Evolutionary conservation across 1,140 invertebrate species (phyloP).

Genomic region (Ceratina calcarata): DNA sequence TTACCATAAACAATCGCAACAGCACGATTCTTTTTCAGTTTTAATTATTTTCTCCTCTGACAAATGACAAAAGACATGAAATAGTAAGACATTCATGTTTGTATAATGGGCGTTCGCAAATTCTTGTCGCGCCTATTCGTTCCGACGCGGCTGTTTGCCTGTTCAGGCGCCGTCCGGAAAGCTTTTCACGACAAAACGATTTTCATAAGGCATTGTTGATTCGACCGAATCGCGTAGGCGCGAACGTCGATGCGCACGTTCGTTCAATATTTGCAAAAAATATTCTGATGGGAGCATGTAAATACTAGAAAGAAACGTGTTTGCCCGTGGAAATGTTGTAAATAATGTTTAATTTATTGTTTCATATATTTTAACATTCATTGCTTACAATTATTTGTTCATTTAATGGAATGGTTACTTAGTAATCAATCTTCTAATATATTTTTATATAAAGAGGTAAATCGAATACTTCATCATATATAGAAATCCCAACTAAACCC

Average conservation of each 20-base stretch:
- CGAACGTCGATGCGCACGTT: constrained; percentile 51
- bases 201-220: constrained; percentile 61
- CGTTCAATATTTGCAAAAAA: constrained; percentile 62
- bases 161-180: not conserved
- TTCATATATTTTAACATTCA: constrained; percentile 13
- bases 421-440: too few relatives aligned
- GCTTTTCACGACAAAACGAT: constrained; percentile 41
- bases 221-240: constrained; percentile 21
- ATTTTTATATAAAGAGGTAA: too few relatives aligned
- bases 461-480: not conserved
- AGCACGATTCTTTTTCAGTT: too few relatives aligned
- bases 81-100: not conserved
- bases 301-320: constrained; percentile 14
- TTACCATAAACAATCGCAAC: too few relatives aligned
- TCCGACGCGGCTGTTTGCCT: constrained; percentile 11
- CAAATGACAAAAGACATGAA: too few relatives aligned
- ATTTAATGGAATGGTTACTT: not conserved
- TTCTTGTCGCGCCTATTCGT: constrained; percentile 13
- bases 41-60: too few relatives aligned
- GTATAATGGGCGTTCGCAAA: not conserved
- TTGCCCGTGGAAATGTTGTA: constrained; percentile 15
- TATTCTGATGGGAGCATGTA: constrained; percentile 32
- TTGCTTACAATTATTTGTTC: not conserved
- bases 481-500: too few relatives aligned
- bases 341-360: constrained; percentile 48